Evolutionary conservation across 1,140 invertebrate genomes (phyloP), one percentile per base, ranked within the genome.

Genomic region (Drosophila virilis): DNA sequence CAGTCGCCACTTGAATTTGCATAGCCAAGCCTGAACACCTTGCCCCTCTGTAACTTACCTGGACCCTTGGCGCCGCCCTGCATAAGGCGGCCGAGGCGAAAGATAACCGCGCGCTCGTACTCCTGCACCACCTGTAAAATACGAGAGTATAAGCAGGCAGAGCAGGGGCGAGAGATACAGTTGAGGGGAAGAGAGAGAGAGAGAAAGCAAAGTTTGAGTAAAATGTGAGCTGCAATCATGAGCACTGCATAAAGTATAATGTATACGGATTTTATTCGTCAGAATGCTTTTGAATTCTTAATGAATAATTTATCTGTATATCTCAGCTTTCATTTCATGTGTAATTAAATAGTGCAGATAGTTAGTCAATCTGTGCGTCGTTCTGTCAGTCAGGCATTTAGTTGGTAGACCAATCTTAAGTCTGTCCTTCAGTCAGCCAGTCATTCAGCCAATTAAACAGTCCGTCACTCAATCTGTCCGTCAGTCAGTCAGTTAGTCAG

Each of bases 21-120:
- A 89, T 89, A 83, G 82, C 82, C 68, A 40, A 38, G 38, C 51
- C 43, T 17, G 17, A 35, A 15, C 67, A 10, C 33, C 43, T 33
- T 35, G 42, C 12, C 32, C 15, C 55, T 28, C 3, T 62, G 33
- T 51, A 71, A 91, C 92, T 94, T 94, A 96, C 97, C 97, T 86
- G 96, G 97, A 77, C 98, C 98, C 93, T 97, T 97, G 17, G 97
- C 97, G 17, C 97, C 97, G 42, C 97, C 97, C n/a, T 96, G 95
- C 42, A 97, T 93, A 22, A 98, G 93, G 52, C 97, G 94, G 33
- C 97, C 97, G 43, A 98, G 92, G 58, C 97, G 95, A 92, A 98
- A 98, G 91, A 98, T 98, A 43, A 98, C 97, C 12, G 97, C 97
- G 74, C 97, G 93, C 91, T 98, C 97, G 82, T 98, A 98, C 86